Conservation (phyloP, 92 coral and sea anemone genomes). For the Porites divaricata region DNA sequence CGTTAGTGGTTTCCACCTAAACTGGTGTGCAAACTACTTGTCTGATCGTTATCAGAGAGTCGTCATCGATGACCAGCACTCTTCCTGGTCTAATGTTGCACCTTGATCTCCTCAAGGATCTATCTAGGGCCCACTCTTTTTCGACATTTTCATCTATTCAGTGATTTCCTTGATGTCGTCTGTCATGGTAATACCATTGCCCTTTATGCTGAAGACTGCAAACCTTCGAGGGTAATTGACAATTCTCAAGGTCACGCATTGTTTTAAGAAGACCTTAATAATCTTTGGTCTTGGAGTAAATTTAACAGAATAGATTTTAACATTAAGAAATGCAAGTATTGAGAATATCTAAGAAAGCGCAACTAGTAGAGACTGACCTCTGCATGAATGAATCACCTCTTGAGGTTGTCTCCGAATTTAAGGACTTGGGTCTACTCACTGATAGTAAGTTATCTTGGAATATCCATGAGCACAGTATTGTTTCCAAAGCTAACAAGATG, state of each 20-base stretch:
- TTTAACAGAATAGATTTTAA: neutral
- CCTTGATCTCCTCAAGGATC: neutral
- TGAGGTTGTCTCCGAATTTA: conserved; percentile 32
- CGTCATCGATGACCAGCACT: neutral
- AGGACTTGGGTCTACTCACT: conserved; percentile 35
- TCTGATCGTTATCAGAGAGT: conserved; percentile 5
- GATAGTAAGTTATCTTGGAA: conserved; percentile 26
- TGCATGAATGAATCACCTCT: conserved; percentile 27
- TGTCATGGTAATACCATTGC: neutral
- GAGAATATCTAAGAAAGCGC: conserved; percentile 34
- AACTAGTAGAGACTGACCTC: conserved; percentile 13
- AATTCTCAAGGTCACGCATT: neutral
- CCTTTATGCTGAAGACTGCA: neutral
- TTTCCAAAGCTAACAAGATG: conserved; percentile 24
- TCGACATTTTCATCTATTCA: neutral
- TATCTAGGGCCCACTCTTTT: neutral
- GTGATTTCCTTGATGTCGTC: neutral
- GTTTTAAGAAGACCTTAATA: neutral
- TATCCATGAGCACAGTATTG: conserved; percentile 29
- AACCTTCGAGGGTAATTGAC: conserved; percentile 1
- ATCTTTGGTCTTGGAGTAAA: conserved; percentile 13
- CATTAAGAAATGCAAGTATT: neutral
- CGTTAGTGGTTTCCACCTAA: too few relatives aligned
- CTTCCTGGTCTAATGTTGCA: conserved; percentile 5
- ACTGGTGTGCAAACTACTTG: neutral